phyloP scores from a whole-genome alignment of 92 coral and sea anemone genomes.

The Zoanthus gigantus region DNA sequence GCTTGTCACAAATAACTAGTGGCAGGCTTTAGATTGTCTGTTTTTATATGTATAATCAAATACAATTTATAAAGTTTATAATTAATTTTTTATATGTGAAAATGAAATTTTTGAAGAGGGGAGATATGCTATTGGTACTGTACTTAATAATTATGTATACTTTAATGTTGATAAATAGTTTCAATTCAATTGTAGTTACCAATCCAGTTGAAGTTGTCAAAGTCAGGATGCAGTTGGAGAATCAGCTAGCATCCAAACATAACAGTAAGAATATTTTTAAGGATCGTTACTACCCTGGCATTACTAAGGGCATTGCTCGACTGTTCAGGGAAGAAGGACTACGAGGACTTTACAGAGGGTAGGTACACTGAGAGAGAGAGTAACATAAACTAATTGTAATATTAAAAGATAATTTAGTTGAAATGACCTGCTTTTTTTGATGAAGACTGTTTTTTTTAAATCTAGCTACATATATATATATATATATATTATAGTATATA shows the following conservation, averaged over 20 bases:
- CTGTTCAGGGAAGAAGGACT: slow-evolving; percentile 91
- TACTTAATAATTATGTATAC: too few relatives aligned
- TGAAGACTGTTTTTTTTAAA: neutral
- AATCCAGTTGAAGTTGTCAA: slow-evolving; percentile 98
- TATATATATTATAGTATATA: too few relatives aligned
- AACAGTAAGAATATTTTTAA: slow-evolving; percentile 84
- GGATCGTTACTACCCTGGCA: slow-evolving; percentile 93
- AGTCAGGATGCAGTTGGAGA: slow-evolving; percentile 96
- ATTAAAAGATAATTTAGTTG: too few relatives aligned
- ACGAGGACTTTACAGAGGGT: slow-evolving; percentile 95
- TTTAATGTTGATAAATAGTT: too few relatives aligned
- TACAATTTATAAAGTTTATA: too few relatives aligned
- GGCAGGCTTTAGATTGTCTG: too few relatives aligned
- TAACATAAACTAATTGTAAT: neutral
- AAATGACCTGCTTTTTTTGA: neutral
- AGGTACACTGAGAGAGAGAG: slow-evolving; percentile 19
- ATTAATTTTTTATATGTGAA: too few relatives aligned
- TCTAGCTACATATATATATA: neutral
- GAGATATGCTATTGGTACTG: too few relatives aligned
- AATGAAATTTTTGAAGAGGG: too few relatives aligned
- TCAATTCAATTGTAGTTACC: slow-evolving; percentile 67
- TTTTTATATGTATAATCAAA: too few relatives aligned
- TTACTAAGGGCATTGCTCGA: slow-evolving; percentile 77
- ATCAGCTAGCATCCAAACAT: slow-evolving; percentile 86
- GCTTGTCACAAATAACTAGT: too few relatives aligned